Evolutionary conservation across 2,113 vertebrate genomes (phyloP).

Genomic region (Hippocampus barbouri): DNA sequence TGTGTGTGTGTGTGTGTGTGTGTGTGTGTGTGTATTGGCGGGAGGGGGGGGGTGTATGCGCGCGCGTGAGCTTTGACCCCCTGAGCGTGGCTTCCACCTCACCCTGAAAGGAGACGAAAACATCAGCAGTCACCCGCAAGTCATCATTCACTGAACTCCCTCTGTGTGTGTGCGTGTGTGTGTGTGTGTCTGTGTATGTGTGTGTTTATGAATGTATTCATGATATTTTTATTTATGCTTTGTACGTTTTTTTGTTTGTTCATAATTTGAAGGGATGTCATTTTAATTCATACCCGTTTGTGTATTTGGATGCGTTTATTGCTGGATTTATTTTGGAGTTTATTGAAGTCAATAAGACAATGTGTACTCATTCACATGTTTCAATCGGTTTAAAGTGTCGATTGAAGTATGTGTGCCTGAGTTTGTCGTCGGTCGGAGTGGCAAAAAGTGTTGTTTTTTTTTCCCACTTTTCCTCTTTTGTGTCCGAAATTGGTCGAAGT

Average conservation of each 20-base stretch:
- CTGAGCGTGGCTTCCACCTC: background rate
- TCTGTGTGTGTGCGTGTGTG: slow-evolving; percentile 4
- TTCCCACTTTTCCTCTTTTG: background rate
- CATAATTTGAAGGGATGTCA: too few species aligned
- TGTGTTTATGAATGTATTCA: slow-evolving; percentile 5
- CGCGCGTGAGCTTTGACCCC: slow-evolving; percentile 37
- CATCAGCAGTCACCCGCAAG: slow-evolving; percentile 58
- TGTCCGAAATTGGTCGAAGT: slow-evolving; percentile 39
- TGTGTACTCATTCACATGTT: background rate
- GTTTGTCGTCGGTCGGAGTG: background rate
- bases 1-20: too few species aligned
- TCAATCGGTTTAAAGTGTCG: background rate
- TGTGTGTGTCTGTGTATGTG: background rate
- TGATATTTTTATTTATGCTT: background rate
- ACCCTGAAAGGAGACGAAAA: slow-evolving; percentile 39
- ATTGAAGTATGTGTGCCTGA: background rate
- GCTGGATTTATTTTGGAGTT: background rate
- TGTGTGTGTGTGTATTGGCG: too few species aligned
- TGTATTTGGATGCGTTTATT: background rate
- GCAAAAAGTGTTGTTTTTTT: background rate
- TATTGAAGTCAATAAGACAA: background rate
- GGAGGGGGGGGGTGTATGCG: too few species aligned
- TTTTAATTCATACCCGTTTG: background rate
- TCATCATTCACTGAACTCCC: slow-evolving; percentile 28
- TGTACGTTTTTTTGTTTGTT: background rate